Percentiles rank a stretch among this genome's conserved stretches.
Evolutionary conservation across 2,113 vertebrate genomes (phyloP).

Genomic region (Apaloderma vittatum): DNA sequence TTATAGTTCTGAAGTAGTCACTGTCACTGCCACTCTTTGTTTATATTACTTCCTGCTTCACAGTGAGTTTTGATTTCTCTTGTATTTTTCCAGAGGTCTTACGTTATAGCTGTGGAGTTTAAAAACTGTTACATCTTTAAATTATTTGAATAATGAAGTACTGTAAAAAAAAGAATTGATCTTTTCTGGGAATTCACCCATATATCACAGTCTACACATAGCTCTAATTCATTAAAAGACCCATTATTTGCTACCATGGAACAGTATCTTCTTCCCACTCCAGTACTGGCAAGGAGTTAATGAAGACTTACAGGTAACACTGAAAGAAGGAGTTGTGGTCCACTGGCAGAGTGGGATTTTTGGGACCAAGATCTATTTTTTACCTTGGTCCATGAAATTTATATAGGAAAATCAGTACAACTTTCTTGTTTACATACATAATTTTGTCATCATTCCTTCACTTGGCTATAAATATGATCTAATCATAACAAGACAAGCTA

Average conservation of each 20-base stretch:
- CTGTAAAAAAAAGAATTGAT: neutral
- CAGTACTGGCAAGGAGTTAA: neutral
- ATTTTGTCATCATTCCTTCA: neutral
- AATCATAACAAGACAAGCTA: neutral
- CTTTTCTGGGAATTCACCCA: neutral
- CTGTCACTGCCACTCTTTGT: neutral
- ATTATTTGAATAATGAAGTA: neutral
- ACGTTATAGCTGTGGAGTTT: neutral
- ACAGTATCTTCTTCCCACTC: neutral
- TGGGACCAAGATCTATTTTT: neutral
- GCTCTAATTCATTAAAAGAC: neutral
- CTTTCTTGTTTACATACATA: neutral
- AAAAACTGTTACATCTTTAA: neutral
- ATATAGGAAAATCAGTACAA: neutral
- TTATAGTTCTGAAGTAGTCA: neutral
- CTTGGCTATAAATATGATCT: neutral
- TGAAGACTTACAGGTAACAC: neutral
- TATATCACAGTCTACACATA: neutral
- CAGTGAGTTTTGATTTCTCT: neutral
- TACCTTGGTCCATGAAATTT: neutral
- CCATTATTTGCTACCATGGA: neutral
- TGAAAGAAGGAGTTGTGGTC: neutral
- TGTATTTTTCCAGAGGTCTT: neutral
- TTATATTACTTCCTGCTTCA: neutral
- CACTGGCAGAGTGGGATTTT: neutral